Conservation (phyloP, 2,888 invertebrate species). For the Lepidochrysops patricia region DNA sequence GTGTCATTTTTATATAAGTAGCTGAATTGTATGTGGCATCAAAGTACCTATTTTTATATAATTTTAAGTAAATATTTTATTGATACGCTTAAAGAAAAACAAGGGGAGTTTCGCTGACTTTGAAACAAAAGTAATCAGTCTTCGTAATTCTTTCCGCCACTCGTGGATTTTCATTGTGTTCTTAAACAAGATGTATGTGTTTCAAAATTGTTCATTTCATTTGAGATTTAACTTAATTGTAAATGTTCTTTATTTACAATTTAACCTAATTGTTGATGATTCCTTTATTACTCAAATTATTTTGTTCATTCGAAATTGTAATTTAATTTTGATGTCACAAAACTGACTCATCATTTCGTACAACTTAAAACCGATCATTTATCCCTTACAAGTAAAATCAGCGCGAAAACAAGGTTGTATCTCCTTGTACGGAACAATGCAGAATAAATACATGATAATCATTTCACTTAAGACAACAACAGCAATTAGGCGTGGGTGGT, state of each 20-base stretch:
- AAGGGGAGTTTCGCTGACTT: background rate
- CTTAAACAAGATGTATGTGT: background rate
- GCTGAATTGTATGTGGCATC: too few relatives aligned
- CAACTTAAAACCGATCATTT: background rate
- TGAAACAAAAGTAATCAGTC: background rate
- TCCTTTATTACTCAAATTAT: too few relatives aligned
- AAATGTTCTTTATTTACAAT: too few relatives aligned
- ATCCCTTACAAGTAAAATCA: constrained; percentile 13
- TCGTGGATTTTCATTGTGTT: background rate
- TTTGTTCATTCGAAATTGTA: background rate
- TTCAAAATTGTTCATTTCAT: background rate
- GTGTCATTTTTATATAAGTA: background rate
- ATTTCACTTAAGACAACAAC: background rate
- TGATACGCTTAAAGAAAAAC: background rate
- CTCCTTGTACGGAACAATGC: constrained; percentile 18
- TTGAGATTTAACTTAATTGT: too few relatives aligned
- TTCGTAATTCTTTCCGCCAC: background rate
- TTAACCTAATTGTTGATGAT: too few relatives aligned
- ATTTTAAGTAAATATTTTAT: too few relatives aligned
- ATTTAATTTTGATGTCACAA: background rate
- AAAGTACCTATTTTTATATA: too few relatives aligned
- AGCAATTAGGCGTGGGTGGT: background rate
- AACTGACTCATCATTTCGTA: background rate
- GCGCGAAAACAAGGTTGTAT: constrained; percentile 17
- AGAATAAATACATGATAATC: constrained; percentile 17